These are phyloP conservation scores for Sebastes trivittatus DNA, from an alignment of 2,797 vertebrate genomes.

Conservation along the genomic window DNA sequence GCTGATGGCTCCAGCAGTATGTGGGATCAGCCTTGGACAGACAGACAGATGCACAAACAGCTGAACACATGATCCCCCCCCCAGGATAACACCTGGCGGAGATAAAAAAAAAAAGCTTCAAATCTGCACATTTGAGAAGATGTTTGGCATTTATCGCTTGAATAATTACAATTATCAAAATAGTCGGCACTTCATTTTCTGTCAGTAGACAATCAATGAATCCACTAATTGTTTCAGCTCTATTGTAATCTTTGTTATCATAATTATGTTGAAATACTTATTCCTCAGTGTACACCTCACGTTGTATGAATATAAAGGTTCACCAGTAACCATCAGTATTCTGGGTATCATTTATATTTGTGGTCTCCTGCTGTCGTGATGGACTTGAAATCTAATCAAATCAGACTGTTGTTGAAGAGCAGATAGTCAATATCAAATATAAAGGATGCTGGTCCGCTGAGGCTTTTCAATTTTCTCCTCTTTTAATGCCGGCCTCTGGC, in stretches of 20 bases:
- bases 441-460: neutral
- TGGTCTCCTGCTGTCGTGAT: neutral
- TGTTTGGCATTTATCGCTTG: neutral
- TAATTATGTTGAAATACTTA: neutral
- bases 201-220: neutral
- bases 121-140: neutral
- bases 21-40: no score
- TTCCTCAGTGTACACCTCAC: neutral
- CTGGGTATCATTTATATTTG: constrained; percentile 1
- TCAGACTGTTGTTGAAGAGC: constrained; percentile 24
- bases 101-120: neutral
- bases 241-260: neutral
- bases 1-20: no score
- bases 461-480: constrained; percentile 35
- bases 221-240: neutral
- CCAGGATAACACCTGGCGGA: no score
- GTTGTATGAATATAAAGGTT: neutral
- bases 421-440: constrained; percentile 53
- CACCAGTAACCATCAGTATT: neutral
- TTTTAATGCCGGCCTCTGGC: constrained; percentile 10
- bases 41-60: no score
- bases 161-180: neutral
- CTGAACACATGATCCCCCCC: no score
- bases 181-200: neutral
- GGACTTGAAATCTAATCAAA: constrained; percentile 52